These are phyloP conservation scores for Muricea muricata DNA, from an alignment of 92 coral and sea anemone species.

Conservation along the genomic window DNA sequence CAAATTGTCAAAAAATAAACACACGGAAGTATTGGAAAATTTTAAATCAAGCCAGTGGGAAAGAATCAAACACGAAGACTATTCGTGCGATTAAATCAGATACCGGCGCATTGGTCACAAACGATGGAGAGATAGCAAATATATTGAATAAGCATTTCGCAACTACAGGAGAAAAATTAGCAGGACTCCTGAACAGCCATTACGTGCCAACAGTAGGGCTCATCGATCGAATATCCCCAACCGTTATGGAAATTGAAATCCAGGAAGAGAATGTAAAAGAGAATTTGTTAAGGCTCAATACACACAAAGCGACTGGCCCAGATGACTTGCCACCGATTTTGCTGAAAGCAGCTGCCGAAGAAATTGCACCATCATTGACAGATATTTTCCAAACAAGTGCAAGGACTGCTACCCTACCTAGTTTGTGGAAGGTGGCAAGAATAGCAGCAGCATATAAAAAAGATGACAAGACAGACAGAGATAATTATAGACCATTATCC, in stretches of 20 bases:
- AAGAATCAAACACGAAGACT: slow-evolving; percentile 24
- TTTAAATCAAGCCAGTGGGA: slow-evolving; percentile 4
- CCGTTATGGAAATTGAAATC: slow-evolving; percentile 25
- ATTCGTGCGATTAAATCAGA: slow-evolving; percentile 38
- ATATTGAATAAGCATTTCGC: slow-evolving; percentile 54
- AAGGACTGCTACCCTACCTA: slow-evolving; percentile 16
- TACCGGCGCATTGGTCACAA: slow-evolving; percentile 28
- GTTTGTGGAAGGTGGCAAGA: slow-evolving; percentile 53
- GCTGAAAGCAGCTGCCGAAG: slow-evolving; percentile 36
- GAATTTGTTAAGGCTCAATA: slow-evolving; percentile 17
- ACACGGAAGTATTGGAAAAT: slow-evolving; percentile 59
- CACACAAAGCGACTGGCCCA: slow-evolving; percentile 50
- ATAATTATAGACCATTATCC: slow-evolving; percentile 54
- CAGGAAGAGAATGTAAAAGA: slow-evolving; percentile 29
- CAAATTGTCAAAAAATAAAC: slow-evolving; percentile 38
- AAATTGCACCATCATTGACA: slow-evolving; percentile 40
- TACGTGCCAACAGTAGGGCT: slow-evolving; percentile 5
- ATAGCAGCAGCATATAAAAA: slow-evolving; percentile 45
- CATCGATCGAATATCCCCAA: slow-evolving; percentile 25
- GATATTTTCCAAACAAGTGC: slow-evolving; percentile 29
- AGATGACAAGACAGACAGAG: slow-evolving; percentile 47
- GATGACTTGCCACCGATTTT: slow-evolving; percentile 45
- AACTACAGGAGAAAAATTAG: slow-evolving; percentile 43
- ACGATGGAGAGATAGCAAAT: slow-evolving; percentile 42
- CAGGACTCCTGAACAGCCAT: not conserved